Conservation (phyloP, 2,797 vertebrate genomes). For the Scleropages formosus region DNA sequence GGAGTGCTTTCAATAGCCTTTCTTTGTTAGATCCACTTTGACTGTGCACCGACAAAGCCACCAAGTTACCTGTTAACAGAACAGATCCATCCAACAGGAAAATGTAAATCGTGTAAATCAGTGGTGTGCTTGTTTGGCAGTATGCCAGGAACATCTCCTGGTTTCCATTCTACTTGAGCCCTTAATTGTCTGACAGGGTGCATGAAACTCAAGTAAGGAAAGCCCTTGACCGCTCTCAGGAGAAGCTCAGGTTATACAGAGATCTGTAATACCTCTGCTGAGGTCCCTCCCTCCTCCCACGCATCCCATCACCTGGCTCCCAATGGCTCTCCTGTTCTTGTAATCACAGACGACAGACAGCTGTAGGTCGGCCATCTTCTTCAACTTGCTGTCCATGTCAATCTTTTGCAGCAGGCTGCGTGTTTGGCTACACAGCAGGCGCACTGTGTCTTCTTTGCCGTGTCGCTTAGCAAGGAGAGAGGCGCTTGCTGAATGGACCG, state of each 20-base stretch:
- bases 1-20: no score
- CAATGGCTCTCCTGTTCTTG: conserved; percentile 85
- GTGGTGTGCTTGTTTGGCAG: no score
- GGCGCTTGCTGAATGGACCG: conserved; percentile 88
- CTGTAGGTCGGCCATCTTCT: conserved; percentile 92
- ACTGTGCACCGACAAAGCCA: conserved; percentile 27
- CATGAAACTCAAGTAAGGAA: conserved; percentile 3
- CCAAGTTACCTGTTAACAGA: no score
- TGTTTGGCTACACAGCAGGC: conserved; percentile 80
- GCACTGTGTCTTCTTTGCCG: conserved; percentile 82
- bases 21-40: no score
- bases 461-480: conserved; percentile 82
- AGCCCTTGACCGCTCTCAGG: conserved; percentile 1
- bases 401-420: conserved; percentile 82
- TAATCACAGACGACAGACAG: conserved; percentile 84
- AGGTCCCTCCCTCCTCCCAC: not conserved
- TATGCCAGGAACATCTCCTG: no score
- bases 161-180: no score
- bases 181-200: conserved; percentile 17
- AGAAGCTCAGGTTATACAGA: not conserved
- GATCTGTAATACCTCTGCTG: not conserved
- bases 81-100: not conserved
- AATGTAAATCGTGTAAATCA: not conserved
- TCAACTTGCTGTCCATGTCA: conserved; percentile 93
- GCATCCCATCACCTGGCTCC: conserved; percentile 85